Evolutionary conservation across 2,113 vertebrate genomes (phyloP).

Genomic region (Prolemur simus): DNA sequence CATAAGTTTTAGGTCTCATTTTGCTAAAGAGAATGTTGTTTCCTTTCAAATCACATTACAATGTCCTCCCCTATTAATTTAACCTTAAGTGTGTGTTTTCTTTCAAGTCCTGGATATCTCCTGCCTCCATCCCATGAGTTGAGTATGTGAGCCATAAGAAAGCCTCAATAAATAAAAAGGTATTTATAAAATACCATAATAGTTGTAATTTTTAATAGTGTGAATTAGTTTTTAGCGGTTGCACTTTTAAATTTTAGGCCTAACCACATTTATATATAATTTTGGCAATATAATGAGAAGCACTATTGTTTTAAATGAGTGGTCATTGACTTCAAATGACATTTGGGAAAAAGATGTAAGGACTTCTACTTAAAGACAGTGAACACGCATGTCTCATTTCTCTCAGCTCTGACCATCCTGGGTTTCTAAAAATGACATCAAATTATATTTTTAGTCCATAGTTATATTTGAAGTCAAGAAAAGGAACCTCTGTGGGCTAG

Average conservation of each 20-base stretch:
- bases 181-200: not conserved
- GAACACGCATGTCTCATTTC: not conserved
- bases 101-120: not conserved
- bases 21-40: not conserved
- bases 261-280: not conserved
- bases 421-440: not conserved
- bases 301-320: not conserved
- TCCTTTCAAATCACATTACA: not conserved
- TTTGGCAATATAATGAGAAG: not conserved
- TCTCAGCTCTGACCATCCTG: not conserved
- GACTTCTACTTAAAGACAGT: not conserved
- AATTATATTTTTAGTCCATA: not conserved
- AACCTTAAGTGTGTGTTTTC: not conserved
- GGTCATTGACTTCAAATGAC: not conserved
- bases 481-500: not conserved
- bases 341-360: not conserved
- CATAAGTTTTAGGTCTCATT: not conserved
- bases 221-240: not conserved
- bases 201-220: not conserved
- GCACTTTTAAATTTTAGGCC: not conserved
- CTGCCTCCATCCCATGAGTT: too few species aligned
- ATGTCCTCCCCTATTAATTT: not conserved
- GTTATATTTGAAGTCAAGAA: slow-evolving; percentile 10
- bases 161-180: not conserved
- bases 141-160: not conserved